Evolutionary conservation across 2,797 vertebrate genomes (phyloP), one percentile per base, ranked within the genome.

Genomic region (Delichon dasypus): DNA sequence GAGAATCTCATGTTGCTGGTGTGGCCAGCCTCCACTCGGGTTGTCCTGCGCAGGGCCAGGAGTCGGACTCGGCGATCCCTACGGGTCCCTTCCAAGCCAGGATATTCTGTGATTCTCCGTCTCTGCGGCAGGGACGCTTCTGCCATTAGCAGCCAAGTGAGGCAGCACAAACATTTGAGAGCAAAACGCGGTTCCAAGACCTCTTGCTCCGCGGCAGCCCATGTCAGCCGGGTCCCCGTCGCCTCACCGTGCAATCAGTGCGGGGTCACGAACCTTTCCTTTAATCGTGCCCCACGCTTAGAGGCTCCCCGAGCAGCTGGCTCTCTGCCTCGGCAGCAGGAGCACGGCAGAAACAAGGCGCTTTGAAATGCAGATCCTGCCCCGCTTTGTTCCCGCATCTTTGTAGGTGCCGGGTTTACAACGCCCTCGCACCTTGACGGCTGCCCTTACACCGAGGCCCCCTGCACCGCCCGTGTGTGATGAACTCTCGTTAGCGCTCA

Each of bases 321-420:
- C 2, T 81, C 55, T 75, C 38, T 89, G 29, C 89, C 89, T 76
- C 3, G 57, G 27, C 71, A 73, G 85, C 93, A 70, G 89, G 81
- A 51, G 82, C 78, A 23, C 26, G 16, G 23, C 78, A 89, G 91
- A 80, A 95, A 90, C 78, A 70, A 79, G 8, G 23, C 18, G 57
- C 71, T 73, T 89, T 81, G 85, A 96, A 94, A 86, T 80, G 45
- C 65, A 85, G 90, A 93, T 95, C 74, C 64, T 94, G 88, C 77
- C 90, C 75, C 0, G 61, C 67, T 95, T 81, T 89, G 89, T 65
- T 90, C 91, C 90, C 61, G 11, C 82, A 34, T 21, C 95, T 97
- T 54, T 92, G 85, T 93, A 91, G 92, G 91, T 16, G 16, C 30
- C 3, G 27, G 74, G 62, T 96, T 97, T 90, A 77, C 93, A 90